Evolutionary conservation across 2,113 vertebrate species (phyloP), one percentile per base, ranked within the genome.

Genomic region (Morone saxatilis): DNA sequence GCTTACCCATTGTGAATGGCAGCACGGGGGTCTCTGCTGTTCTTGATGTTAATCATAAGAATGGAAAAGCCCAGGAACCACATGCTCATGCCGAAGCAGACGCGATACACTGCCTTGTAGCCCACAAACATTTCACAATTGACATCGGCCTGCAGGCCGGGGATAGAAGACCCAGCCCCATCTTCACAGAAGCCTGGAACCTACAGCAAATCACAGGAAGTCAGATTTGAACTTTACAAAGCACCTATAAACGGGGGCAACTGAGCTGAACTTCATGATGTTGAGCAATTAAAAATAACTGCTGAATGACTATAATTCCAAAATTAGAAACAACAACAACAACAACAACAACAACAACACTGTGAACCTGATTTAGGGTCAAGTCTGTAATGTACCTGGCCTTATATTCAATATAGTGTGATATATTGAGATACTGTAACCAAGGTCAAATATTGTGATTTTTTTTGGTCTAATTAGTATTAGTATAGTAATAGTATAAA

Each of bases 151-250:
- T 95, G 89, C 40, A 93, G 0, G 31, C 93, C 93, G 0, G 90
- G 87, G 50, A 95, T 9, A 5, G 65, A 91, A 3, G 95, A 94
- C 60, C 94, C 93, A 13, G 95, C 93, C 4, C 95, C 96, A 0
- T 95, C 95, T 6, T 97, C 95, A 92, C 98, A 99, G 88, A 99
- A 97, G 31, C 97, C 97, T 47, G 98, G 98, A 31, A 99, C 95
- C 98, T 99, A 80, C 5, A 74, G 45, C 17, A 53, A 76, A 78
- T 69, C 20, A 91, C 41, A 89, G 38, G 4, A 65, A 65, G 12
- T 48, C 40, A 36, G 13, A 61, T 67, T 50, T 50, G 4, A 56
- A 48, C 16, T 63, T 47, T 20, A 16, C 13, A 56, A 61, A 65
- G 16, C 36, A 67, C 62, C 22, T 73, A 45, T 47, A 47, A 38